Base-by-base conservation (phyloP, 2,113 vertebrate species). In the Labrus mixtus region DNA sequence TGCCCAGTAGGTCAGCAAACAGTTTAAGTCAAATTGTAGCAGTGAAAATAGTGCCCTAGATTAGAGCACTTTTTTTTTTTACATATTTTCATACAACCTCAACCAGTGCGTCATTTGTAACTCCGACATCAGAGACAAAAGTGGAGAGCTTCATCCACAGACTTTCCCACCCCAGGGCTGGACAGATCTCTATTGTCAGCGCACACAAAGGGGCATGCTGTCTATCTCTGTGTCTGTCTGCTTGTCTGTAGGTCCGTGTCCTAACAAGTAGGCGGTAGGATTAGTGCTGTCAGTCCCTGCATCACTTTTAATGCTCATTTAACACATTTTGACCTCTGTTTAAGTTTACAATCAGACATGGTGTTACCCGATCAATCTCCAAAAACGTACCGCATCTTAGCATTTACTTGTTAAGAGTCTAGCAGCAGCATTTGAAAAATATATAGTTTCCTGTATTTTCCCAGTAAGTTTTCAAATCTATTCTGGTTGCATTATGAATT, bases 161-260 rank as follows among this genome's bases (percentile, higher is more conserved):
- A 89, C 87, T 82, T 83, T 81, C 73, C 79, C 81, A 81, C 90
- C 71, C 66, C 54, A 29, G 36, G 36, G 64, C 68, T 43, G 46
- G 61, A 93, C 89, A 93, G 62, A 80, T 50, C 63, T 37, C 67
- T 73, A 84, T 92, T 93, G 92, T 93, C 77, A 69, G 36, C 4
- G 60, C 36, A 79, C 79, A 93, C 90, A 93, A 92, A 84, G 86
- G 55, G 41, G n/a, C 48, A n/a, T 16, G 54, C 76, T n/a, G 48
- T 72, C 60, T 68, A 68, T 73, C 71, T 76, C 6, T 33, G 4
- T 33, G 29, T 33, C 29, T 33, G 4, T 33, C 29, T 33, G 29
- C 29, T 33, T 33, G 72, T 78, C 72, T 81, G 67, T 76, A 63
- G 20, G 61, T 88, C 83, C 63, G 70, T 68, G 76, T 87, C 75